phyloP scores from a whole-genome alignment of 2,888 invertebrate species.

The Lymantria dispar region DNA sequence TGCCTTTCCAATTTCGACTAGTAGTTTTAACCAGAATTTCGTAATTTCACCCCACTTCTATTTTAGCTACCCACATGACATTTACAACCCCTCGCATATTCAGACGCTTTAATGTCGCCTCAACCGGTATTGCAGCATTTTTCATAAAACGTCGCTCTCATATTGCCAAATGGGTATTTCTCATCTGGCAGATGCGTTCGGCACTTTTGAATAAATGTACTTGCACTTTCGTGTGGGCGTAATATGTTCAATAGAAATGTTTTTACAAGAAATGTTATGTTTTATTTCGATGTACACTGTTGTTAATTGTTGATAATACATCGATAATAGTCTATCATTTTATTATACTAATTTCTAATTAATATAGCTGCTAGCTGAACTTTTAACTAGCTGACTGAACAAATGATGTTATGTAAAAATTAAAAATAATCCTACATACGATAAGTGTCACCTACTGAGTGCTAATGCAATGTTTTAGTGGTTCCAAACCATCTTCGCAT shows the following conservation, averaged over 20 bases:
- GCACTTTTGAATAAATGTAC: slow-evolving; percentile 12
- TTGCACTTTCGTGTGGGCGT: slow-evolving; percentile 1
- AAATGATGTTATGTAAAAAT: too few species aligned
- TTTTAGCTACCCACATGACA: slow-evolving; percentile 54
- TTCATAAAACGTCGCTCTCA: slow-evolving; percentile 61
- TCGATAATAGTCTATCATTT: too few species aligned
- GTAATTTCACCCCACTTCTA: slow-evolving; percentile 49
- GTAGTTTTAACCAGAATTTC: slow-evolving; percentile 38
- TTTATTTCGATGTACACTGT: too few species aligned
- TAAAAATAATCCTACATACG: too few species aligned
- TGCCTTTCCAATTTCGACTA: slow-evolving; percentile 12
- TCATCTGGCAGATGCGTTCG: slow-evolving; percentile 36
- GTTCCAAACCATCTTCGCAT: too few species aligned
- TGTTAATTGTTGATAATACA: too few species aligned
- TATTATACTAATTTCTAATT: too few species aligned
- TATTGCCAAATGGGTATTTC: slow-evolving; percentile 41
- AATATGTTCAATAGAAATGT: neutral
- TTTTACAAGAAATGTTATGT: neutral
- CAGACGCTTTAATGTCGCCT: slow-evolving; percentile 65
- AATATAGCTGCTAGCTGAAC: too few species aligned
- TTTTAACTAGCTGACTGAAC: too few species aligned
- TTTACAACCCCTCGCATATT: slow-evolving; percentile 70
- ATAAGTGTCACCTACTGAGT: too few species aligned
- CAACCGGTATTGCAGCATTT: slow-evolving; percentile 60
- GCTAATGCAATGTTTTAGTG: too few species aligned